phyloP scores from a whole-genome alignment of 2,888 invertebrate genomes.

The Fragum whitleyi region DNA sequence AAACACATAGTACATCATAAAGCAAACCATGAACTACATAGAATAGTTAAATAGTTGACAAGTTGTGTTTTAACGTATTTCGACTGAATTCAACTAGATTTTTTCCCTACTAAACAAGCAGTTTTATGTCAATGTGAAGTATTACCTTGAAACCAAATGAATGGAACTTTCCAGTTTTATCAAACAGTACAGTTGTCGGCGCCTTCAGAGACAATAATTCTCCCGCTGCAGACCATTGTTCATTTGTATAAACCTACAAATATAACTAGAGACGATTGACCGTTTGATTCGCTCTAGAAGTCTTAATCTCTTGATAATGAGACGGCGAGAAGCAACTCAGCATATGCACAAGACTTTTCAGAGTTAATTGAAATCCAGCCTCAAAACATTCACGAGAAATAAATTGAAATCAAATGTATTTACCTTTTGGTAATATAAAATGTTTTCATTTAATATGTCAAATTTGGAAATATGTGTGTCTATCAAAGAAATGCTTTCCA shows the following conservation, averaged over 20 bases:
- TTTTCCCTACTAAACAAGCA: too few relatives aligned
- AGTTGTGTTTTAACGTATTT: too few relatives aligned
- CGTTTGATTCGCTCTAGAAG: not conserved
- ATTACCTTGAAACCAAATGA: slow-evolving; percentile 43
- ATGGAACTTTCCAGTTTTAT: slow-evolving; percentile 31
- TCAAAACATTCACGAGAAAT: not conserved
- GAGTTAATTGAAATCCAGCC: not conserved
- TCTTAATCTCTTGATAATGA: not conserved
- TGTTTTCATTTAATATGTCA: too few relatives aligned
- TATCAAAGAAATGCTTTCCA: too few relatives aligned
- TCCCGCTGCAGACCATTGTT: slow-evolving; percentile 33
- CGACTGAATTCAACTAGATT: too few relatives aligned
- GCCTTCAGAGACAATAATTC: slow-evolving; percentile 34
- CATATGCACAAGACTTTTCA: not conserved
- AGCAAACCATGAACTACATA: too few relatives aligned
- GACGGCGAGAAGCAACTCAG: not conserved
- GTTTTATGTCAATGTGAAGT: too few relatives aligned
- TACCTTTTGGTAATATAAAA: too few relatives aligned
- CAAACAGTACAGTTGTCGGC: slow-evolving; percentile 50
- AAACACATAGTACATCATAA: too few relatives aligned
- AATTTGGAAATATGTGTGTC: too few relatives aligned
- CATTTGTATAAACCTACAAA: slow-evolving; percentile 42
- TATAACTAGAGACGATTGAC: not conserved
- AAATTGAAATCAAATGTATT: too few relatives aligned
- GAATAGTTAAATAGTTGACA: too few relatives aligned